Evolutionary conservation across 2,888 invertebrate species (phyloP).

Genomic region (Rhingia rostrata): DNA sequence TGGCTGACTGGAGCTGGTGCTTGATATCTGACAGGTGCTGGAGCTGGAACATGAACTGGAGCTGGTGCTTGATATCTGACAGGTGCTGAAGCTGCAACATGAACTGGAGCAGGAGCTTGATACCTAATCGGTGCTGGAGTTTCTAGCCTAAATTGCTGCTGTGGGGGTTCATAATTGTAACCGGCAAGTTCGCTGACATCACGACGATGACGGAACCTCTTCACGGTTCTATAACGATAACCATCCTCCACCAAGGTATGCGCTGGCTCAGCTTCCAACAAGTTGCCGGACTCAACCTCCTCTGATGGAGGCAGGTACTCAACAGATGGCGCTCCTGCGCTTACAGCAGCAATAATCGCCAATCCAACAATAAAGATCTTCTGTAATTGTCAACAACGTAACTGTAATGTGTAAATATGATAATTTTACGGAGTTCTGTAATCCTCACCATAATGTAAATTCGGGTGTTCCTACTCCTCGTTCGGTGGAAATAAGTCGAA

Average conservation of each 20-base stretch:
- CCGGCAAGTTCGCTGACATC: slow-evolving; percentile 43
- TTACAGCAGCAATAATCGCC: slow-evolving; percentile 67
- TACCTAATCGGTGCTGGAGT: not conserved
- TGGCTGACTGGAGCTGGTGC: slow-evolving; percentile 17
- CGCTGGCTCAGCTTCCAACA: slow-evolving; percentile 62
- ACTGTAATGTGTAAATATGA: no score
- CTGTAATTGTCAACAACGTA: slow-evolving; percentile 4
- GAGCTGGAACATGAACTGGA: slow-evolving; percentile 11
- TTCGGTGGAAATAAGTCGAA: slow-evolving; percentile 67
- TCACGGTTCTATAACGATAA: slow-evolving; percentile 67
- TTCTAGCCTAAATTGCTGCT: not conserved
- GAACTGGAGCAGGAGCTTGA: not conserved
- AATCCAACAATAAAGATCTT: slow-evolving; percentile 64
- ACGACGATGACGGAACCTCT: slow-evolving; percentile 67
- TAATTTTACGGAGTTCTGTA: not conserved
- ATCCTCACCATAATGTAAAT: slow-evolving; percentile 61
- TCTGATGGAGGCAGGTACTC: slow-evolving; percentile 65
- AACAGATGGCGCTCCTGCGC: slow-evolving; percentile 60
- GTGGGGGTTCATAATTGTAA: slow-evolving; percentile 2
- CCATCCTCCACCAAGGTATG: slow-evolving; percentile 63
- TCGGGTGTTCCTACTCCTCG: slow-evolving; percentile 54
- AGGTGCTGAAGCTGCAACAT: not conserved
- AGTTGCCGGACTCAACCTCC: slow-evolving; percentile 48
- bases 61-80: not conserved
- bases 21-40: not conserved